phyloP scores from a whole-genome alignment of 2,113 vertebrate genomes.

The Oryzias celebensis region DNA sequence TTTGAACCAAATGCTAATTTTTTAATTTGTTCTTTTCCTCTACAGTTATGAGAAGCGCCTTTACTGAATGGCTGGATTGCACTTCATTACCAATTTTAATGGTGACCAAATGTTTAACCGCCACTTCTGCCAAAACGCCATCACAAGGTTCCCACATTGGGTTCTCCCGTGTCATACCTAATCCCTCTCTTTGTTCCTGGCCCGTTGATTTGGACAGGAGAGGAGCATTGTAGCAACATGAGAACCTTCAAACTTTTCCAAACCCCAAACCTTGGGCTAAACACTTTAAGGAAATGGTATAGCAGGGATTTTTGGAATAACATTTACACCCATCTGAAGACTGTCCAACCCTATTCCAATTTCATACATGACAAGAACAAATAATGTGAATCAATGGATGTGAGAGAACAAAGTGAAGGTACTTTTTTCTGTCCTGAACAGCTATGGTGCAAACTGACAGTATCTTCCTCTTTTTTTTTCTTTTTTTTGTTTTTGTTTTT shows the following conservation, averaged over 20 bases:
- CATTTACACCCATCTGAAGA: slow-evolving; percentile 33
- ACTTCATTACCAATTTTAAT: slow-evolving; percentile 35
- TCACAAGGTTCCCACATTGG: slow-evolving; percentile 21
- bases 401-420: slow-evolving; percentile 30
- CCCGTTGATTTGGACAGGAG: slow-evolving; percentile 11
- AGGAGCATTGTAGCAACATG: slow-evolving; percentile 25
- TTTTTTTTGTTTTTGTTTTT: background rate
- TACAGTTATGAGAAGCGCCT: slow-evolving; percentile 91
- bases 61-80: slow-evolving; percentile 75
- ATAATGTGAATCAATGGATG: slow-evolving; percentile 1
- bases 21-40: slow-evolving; percentile 23
- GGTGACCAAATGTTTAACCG: slow-evolving; percentile 68
- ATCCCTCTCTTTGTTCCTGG: slow-evolving; percentile 17
- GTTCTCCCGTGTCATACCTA: slow-evolving; percentile 13
- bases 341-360: slow-evolving; percentile 27
- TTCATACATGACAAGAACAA: slow-evolving; percentile 2
- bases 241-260: slow-evolving; percentile 28
- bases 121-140: slow-evolving; percentile 56
- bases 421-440: slow-evolving; percentile 21
- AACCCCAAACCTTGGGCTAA: slow-evolving; percentile 42
- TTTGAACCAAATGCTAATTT: background rate
- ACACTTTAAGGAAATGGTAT: slow-evolving; percentile 46
- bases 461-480: background rate
- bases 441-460: slow-evolving; percentile 19
- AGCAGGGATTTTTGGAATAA: slow-evolving; percentile 58